Conservation (phyloP, 2,888 invertebrate genomes). For the Byasa hedistus region DNA sequence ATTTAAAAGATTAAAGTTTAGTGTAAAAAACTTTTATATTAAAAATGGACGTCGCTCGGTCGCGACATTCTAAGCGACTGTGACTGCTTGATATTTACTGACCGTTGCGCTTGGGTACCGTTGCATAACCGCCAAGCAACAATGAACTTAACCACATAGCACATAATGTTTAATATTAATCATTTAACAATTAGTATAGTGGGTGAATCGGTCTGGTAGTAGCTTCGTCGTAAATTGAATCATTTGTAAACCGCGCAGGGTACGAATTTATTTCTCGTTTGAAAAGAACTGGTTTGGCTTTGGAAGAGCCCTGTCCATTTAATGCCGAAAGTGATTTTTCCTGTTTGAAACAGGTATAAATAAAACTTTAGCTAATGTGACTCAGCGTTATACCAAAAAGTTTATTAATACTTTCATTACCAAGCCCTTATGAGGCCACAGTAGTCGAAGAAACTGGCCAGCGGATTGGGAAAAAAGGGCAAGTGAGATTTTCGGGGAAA, state of each 20-base stretch:
- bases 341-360: slow-evolving; percentile 13
- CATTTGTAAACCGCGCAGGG: slow-evolving; percentile 22
- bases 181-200: slow-evolving; percentile 36
- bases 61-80: slow-evolving; percentile 48
- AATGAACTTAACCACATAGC: slow-evolving; percentile 18
- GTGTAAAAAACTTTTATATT: slow-evolving; percentile 37
- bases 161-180: slow-evolving; percentile 23
- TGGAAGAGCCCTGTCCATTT: slow-evolving; percentile 33
- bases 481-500: too few relatives aligned
- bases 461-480: too few relatives aligned
- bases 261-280: slow-evolving; percentile 25
- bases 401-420: too few relatives aligned
- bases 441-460: too few relatives aligned
- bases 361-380: slow-evolving; percentile 1
- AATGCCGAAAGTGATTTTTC: slow-evolving; percentile 37
- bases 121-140: slow-evolving; percentile 29
- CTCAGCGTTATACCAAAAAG: slow-evolving; percentile 2
- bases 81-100: slow-evolving; percentile 49
- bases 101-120: slow-evolving; percentile 44
- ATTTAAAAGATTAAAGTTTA: slow-evolving; percentile 32
- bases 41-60: slow-evolving; percentile 45
- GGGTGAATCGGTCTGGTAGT: slow-evolving; percentile 33
- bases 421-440: too few relatives aligned
- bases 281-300: slow-evolving; percentile 36
- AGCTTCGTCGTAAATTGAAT: slow-evolving; percentile 19